Conservation (phyloP, 2,113 vertebrate genomes). For the Oryzias melastigma region DNA sequence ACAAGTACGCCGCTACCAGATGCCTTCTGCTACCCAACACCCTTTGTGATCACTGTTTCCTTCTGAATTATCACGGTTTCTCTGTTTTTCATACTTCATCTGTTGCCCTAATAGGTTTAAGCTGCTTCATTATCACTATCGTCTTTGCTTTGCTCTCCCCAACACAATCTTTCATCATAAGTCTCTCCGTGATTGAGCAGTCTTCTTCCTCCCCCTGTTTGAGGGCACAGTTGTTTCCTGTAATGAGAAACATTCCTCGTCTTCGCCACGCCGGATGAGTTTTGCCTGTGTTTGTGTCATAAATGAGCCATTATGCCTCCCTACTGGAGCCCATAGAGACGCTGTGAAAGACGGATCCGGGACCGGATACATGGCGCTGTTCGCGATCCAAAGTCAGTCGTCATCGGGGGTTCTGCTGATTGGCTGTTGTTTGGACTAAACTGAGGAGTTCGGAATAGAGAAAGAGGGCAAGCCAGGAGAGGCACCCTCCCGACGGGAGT, state of each 20-base stretch:
- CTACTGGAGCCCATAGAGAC: slow-evolving; percentile 57
- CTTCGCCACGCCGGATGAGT: slow-evolving; percentile 19
- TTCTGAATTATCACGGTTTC: background rate
- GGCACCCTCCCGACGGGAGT: slow-evolving; percentile 37
- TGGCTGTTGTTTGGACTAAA: slow-evolving; percentile 49
- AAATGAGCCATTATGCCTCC: slow-evolving; percentile 58
- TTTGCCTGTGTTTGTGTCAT: slow-evolving; percentile 33
- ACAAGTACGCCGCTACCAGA: slow-evolving; percentile 39
- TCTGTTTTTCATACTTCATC: background rate
- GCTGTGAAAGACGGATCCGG: slow-evolving; percentile 54
- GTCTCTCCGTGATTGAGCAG: background rate
- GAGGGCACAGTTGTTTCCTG: slow-evolving; percentile 9
- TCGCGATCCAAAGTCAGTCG: slow-evolving; percentile 32
- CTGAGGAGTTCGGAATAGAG: slow-evolving; percentile 32
- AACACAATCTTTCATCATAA: background rate
- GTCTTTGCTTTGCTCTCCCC: background rate
- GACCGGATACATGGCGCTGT: slow-evolving; percentile 38
- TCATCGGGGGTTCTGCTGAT: slow-evolving; percentile 46
- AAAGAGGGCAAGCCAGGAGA: slow-evolving; percentile 35
- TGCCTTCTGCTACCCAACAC: slow-evolving; percentile 39
- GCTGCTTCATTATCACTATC: slow-evolving; percentile 2
- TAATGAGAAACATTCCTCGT: slow-evolving; percentile 18
- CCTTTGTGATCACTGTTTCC: slow-evolving; percentile 10
- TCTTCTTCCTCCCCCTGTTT: background rate
- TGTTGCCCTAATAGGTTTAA: background rate